phyloP scores from a whole-genome alignment of 1,140 invertebrate genomes.

The Pseudomyrmex sp. region DNA sequence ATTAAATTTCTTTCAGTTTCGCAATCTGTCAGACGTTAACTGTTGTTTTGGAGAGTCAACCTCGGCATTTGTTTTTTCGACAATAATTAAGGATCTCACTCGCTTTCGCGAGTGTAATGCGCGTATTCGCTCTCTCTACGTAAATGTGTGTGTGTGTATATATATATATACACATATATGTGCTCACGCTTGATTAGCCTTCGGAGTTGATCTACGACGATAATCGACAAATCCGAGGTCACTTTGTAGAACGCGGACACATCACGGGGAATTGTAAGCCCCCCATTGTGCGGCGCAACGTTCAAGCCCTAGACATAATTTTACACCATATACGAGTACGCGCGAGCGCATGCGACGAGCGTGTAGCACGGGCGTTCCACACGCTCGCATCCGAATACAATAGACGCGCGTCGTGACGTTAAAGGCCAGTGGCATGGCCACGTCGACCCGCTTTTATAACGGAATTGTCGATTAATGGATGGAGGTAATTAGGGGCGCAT shows the following conservation, averaged over 20 bases:
- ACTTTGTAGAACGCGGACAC: slow-evolving; percentile 57
- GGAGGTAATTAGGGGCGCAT: slow-evolving; percentile 55
- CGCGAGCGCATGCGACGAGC: slow-evolving; percentile 43
- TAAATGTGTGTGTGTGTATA: no score
- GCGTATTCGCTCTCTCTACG: slow-evolving; percentile 11
- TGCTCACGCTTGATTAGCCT: slow-evolving; percentile 31
- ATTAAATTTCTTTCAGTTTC: neutral
- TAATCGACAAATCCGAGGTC: slow-evolving; percentile 59
- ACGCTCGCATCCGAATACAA: slow-evolving; percentile 46
- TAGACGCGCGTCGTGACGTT: slow-evolving; percentile 53
- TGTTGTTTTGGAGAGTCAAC: neutral
- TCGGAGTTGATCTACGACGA: slow-evolving; percentile 52
- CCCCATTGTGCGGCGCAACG: slow-evolving; percentile 43
- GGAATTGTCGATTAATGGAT: slow-evolving; percentile 62
- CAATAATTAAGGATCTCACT: slow-evolving; percentile 5
- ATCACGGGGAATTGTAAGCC: slow-evolving; percentile 44
- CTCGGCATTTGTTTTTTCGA: slow-evolving; percentile 10
- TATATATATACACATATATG: no score
- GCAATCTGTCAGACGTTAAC: no score
- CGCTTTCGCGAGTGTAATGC: slow-evolving; percentile 10
- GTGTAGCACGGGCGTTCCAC: slow-evolving; percentile 40
- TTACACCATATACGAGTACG: slow-evolving; percentile 53
- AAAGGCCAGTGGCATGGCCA: slow-evolving; percentile 60
- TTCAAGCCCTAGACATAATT: slow-evolving; percentile 51
- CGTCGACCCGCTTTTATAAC: slow-evolving; percentile 50